Evolutionary conservation across 2,113 vertebrate species (phyloP), one percentile per base, ranked within the genome.

Genomic region (Abramis brama): DNA sequence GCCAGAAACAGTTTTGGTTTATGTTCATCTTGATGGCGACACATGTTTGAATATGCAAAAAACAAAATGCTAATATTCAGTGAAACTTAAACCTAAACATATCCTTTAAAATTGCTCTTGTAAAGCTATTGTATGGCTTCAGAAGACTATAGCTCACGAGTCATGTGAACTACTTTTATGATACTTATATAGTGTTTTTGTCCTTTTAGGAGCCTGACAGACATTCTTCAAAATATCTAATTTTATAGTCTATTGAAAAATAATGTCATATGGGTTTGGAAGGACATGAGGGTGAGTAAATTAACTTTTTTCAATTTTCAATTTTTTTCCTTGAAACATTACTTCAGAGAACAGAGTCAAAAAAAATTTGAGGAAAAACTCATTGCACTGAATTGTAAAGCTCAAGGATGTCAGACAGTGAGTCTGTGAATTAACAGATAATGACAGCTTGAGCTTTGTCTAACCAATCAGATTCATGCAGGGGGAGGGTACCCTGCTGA

Each of bases 391-490:
- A 68, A 62, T 50, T 50, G 30, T 85, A 85, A 66, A 30, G 75
- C 45, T 55, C 15, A 70, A 47, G 57, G 57, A 79, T 80, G 74
- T 81, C 74, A 86, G 47, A 68, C 55, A 30, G 36, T 76, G 62
- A 84, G 55, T 82, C 71, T 83, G 87, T 88, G 87, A 88, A 66
- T 66, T 89, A 90, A 92, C 87, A 85, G 82, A 90, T 79, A 50
- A 66, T 85, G 86, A 91, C 88, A 90, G 89, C 88, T 27, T 27
- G 68, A 70, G 82, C 73, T 90, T 90, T 90, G 86, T 91, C 80
- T 84, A 62, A 57, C 82, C 83, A 87, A 85, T 89, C 83, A 75
- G 76, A 79, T 55, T 50, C 15, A 55, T 79, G 82, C 70, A 74
- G 84, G 78, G 80, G 77, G 83, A 89, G 80, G 77, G 82, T 74